Conservation (phyloP, 1,140 invertebrate species). For the Antheraea mylitta region DNA sequence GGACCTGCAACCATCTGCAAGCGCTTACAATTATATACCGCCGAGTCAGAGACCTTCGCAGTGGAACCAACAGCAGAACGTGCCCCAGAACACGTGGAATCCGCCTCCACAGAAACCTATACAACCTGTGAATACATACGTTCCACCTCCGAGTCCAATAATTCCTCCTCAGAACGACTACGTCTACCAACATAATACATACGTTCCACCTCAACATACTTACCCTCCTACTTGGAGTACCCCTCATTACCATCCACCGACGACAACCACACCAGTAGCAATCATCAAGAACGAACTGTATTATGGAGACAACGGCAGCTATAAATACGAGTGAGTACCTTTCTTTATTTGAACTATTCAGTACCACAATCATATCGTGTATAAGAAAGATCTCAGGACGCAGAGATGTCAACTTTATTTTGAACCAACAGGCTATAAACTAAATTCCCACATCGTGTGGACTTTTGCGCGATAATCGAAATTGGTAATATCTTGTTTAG, state of each 20-base stretch:
- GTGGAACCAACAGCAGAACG: conserved; percentile 23
- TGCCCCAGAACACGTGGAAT: conserved; percentile 31
- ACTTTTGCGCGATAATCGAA: no score
- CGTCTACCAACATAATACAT: conserved; percentile 18
- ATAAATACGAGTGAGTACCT: conserved; percentile 81
- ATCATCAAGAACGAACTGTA: conserved; percentile 79
- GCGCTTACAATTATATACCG: conserved; percentile 33
- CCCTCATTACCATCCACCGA: conserved; percentile 24
- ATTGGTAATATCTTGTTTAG: no score
- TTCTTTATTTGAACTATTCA: not conserved
- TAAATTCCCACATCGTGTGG: no score
- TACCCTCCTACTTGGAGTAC: conserved; percentile 34
- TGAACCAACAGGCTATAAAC: no score
- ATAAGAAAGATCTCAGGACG: no score
- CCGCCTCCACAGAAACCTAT: conserved; percentile 28
- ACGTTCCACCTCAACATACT: conserved; percentile 21
- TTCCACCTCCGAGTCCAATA: conserved; percentile 36
- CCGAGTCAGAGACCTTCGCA: conserved; percentile 29
- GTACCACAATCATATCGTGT: no score
- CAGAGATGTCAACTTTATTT: no score
- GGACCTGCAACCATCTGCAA: conserved; percentile 30
- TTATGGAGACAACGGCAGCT: conserved; percentile 78
- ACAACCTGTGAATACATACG: conserved; percentile 37
- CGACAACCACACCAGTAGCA: conserved; percentile 63
- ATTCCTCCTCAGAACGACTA: conserved; percentile 30